Base-by-base conservation (phyloP, 2,797 vertebrate genomes). In the Jordanella pulchra region DNA sequence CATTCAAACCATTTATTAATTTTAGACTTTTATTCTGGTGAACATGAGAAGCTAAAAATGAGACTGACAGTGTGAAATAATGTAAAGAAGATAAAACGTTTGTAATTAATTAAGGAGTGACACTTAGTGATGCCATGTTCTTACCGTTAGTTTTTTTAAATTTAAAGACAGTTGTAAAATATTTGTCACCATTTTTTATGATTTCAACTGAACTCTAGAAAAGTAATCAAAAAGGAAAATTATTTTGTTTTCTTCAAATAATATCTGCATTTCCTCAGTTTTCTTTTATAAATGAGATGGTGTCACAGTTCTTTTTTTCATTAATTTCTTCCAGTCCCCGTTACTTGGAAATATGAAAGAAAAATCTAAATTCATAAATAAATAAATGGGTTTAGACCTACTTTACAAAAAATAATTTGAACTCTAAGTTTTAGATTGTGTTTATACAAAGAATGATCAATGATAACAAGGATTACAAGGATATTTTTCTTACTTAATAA, bases 1-100 rank as follows among this genome's bases (percentile, higher is more conserved):
- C 82, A 88, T 86, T 30, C n/a, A 69, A 58, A 81, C 73, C 73
- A 70, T 73, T 79, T 77, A 64, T 72, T 70, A 74, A 78, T 76
- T 72, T 75, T 32, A 86, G 82, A 88, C 77, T 84, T 89, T 85
- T 84, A 85, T 89, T 91, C 81, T 85, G 68, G 74, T 42, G 61
- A 75, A 75, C 44, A 76, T 86, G 77, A 77, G 65, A 30, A 60
- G 56, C 48, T 56, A 55, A 80, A 88, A 84, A 71, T 3, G 42
- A 69, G 77, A 72, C 66, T 61, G 32, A 67, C 9, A 39, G 48
- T 35, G 28, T 69, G 35, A 79, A 82, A 73, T 74, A 63, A 85
- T 67, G 47, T 64, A 69, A 58, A 28, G 67, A 69, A 63, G 54
- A 70, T 64, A 78, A 11, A n/a, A 39, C 23, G 35, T 23, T 60